Percentiles rank a stretch among this genome's conserved stretches.
These are phyloP conservation scores for Phyllotreta striolata DNA, from an alignment of 2,888 invertebrate species.

Conservation along the genomic window DNA sequence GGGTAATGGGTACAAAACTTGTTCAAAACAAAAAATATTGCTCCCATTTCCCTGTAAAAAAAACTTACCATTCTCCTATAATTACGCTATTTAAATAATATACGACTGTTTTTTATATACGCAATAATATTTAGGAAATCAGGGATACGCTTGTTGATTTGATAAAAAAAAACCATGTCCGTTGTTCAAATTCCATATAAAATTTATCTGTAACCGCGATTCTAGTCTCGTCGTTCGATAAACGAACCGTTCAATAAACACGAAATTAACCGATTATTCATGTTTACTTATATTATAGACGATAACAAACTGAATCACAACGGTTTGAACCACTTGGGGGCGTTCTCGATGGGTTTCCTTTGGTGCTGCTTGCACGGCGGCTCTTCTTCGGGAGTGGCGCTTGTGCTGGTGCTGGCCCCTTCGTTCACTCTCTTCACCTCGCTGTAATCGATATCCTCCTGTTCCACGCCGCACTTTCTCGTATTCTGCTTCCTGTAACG, in stretches of 20 bases:
- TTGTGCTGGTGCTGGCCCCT: constrained; percentile 54
- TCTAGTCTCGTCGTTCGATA: constrained; percentile 24
- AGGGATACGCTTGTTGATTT: constrained; percentile 26
- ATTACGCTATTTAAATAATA: background rate
- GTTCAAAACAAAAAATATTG: background rate
- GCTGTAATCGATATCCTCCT: constrained; percentile 38
- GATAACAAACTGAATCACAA: constrained; percentile 16
- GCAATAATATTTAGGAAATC: constrained; percentile 22
- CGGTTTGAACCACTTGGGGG: constrained; percentile 60
- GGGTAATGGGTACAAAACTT: background rate
- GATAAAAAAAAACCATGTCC: background rate
- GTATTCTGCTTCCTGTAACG: constrained; percentile 43
- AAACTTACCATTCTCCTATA: too few species aligned
- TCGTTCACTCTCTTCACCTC: constrained; percentile 41
- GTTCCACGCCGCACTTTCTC: constrained; percentile 37
- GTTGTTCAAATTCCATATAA: constrained; percentile 14
- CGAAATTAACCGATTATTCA: constrained; percentile 24
- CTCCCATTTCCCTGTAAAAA: constrained; percentile 1
- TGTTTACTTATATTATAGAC: constrained; percentile 13
- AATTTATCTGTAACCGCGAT: background rate
- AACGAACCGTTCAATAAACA: background rate
- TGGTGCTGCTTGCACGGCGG: constrained; percentile 44
- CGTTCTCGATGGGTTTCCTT: constrained; percentile 49
- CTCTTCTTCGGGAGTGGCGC: constrained; percentile 41
- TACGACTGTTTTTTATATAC: background rate